Evolutionary conservation across 1,140 invertebrate species (phyloP), one percentile per base, ranked within the genome.

Genomic region (Sinella curviseta): DNA sequence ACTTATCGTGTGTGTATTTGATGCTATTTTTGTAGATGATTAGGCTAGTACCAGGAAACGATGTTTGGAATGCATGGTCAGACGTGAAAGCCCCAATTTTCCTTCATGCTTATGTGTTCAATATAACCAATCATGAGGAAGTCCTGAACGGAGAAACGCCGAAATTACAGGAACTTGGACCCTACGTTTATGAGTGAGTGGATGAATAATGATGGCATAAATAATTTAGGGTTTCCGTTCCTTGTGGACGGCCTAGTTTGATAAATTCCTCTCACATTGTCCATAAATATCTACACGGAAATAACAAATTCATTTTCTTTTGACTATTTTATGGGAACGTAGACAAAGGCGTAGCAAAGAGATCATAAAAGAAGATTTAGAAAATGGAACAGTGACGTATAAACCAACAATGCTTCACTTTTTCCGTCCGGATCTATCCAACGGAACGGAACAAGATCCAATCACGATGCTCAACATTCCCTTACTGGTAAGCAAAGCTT

Each of bases 161-260:
- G 1, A 84, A 73, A 28, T 78, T 90, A 0, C 26, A 81, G 79
- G 86, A 90, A 83, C 84, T 85, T 20, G 89, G 89, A n/a, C 89
- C 89, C 0, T 90, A 89, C 81, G 88, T 88, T 30, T 90, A 89
- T 82, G 86, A 86, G 87, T 88, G 85, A 84, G 34, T 39, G 24
- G 16, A 36, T 60, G 3, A 60, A 60, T 17, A 60, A n/a, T 12
- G 17, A 48, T 17, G 39, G 39, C 39, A 48, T 17, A 60, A n/a
- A 8, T 14, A 70, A 33, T 30, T 31, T 31, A 31, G 31, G 28
- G 31, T n/a, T 70, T 70, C 14, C 31, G 2, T 3, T 70, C 31
- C 65, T 31, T 14, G 65, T n/a, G 31, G 2, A n/a, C 24, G 14
- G n/a, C n/a, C n/a, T n/a, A n/a, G n/a, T n/a, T n/a, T n/a, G n/a